phyloP scores from a whole-genome alignment of 2,797 vertebrate genomes.

The Tapera naevia region DNA sequence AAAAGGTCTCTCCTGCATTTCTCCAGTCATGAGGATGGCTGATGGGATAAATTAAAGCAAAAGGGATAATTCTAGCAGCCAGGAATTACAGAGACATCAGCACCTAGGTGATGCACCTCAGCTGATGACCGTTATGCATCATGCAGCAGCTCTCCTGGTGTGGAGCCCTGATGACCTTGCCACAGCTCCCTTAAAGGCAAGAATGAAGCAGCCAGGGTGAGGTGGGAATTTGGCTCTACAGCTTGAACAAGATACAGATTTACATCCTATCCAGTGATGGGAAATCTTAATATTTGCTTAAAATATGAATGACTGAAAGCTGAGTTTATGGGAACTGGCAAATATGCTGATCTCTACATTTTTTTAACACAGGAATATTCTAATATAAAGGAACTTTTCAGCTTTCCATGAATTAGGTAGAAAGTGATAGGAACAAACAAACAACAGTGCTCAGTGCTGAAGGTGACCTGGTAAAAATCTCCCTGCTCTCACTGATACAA shows the following conservation, averaged over 20 bases:
- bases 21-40: rapidly evolving
- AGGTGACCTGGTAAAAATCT: neutral
- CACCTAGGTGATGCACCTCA: neutral
- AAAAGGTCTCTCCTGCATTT: too few species aligned
- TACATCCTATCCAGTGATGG: rapidly evolving
- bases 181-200: rapidly evolving
- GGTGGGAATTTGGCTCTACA: neutral
- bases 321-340: neutral
- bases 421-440: neutral
- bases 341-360: neutral
- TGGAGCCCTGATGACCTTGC: rapidly evolving
- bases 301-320: neutral
- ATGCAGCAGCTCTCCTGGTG: too few species aligned
- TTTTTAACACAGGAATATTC: neutral
- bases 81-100: neutral
- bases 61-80: rapidly evolving
- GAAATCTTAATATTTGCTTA: neutral
- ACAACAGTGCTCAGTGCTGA: neutral
- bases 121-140: neutral
- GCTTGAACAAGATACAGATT: rapidly evolving
- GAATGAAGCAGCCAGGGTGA: neutral
- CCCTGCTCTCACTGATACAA: neutral
- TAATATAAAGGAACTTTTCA: neutral
- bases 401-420: neutral
- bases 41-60: rapidly evolving